These are phyloP conservation scores for Podarcis siculus DNA, from an alignment of 2,797 vertebrate genomes.

Conservation along the genomic window DNA sequence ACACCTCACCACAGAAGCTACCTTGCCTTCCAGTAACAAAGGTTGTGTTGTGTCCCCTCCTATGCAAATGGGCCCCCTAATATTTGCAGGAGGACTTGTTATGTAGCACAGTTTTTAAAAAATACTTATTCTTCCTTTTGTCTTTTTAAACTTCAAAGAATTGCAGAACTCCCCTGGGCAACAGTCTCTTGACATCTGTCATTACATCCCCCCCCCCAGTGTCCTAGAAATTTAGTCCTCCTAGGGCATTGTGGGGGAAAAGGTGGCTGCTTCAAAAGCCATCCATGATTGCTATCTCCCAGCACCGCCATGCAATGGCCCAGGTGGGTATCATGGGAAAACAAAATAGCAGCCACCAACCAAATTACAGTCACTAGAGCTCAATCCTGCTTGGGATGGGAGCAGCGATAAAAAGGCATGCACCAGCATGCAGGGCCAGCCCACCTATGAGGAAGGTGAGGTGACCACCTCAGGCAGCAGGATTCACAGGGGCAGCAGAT, in stretches of 20 bases:
- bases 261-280: too few relatives aligned
- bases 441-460: too few relatives aligned
- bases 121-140: too few relatives aligned
- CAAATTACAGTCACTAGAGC: neutral
- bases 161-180: too few relatives aligned
- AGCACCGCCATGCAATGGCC: too few relatives aligned
- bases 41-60: too few relatives aligned
- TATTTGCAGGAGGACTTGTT: neutral
- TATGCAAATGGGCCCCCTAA: neutral
- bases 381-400: neutral
- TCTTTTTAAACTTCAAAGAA: neutral
- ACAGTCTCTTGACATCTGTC: neutral
- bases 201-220: neutral
- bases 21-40: too few relatives aligned
- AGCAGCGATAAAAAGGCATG: neutral
- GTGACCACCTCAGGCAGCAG: too few relatives aligned
- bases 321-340: too few relatives aligned
- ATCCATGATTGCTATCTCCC: too few relatives aligned
- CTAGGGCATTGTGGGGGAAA: neutral
- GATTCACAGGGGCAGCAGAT: too few relatives aligned
- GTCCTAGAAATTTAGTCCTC: neutral
- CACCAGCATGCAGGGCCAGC: neutral
- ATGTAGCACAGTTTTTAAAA: neutral
- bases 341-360: neutral
- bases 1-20: too few relatives aligned